These are phyloP conservation scores for Cotesia chilonis DNA, from an alignment of 1,140 invertebrate genomes.

Conservation along the genomic window DNA sequence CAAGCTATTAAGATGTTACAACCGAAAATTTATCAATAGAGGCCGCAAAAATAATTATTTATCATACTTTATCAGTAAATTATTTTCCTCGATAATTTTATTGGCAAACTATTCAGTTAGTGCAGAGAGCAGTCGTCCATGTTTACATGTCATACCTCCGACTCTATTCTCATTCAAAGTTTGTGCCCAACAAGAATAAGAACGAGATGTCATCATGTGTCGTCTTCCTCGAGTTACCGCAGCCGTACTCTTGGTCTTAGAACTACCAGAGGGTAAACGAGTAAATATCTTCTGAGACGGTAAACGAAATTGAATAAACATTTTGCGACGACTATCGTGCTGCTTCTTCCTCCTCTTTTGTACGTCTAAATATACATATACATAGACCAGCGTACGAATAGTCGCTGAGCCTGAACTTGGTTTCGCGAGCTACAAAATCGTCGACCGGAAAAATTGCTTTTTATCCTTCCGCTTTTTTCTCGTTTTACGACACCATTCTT, in stretches of 20 bases:
- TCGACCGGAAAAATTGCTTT: constrained; percentile 62
- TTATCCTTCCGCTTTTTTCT: constrained; percentile 34
- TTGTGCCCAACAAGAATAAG: constrained; percentile 16
- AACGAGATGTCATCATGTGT: constrained; percentile 1
- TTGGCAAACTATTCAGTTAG: not conserved
- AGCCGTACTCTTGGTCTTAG: too few species aligned
- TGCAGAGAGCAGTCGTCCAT: not conserved
- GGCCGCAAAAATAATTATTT: too few species aligned
- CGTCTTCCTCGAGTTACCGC: constrained; percentile 4
- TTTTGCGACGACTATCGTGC: constrained; percentile 53
- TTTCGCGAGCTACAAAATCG: constrained; percentile 42
- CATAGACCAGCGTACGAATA: constrained; percentile 61
- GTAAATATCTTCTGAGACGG: constrained; percentile 58
- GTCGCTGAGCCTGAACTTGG: constrained; percentile 56
- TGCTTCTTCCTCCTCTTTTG: not conserved
- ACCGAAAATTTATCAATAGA: too few species aligned
- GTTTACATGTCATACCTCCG: constrained; percentile 7
- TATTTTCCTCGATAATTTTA: too few species aligned
- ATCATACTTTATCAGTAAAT: too few species aligned
- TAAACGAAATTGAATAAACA: constrained; percentile 65
- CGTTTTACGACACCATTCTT: constrained; percentile 8
- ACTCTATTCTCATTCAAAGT: constrained; percentile 14
- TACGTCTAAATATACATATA: constrained; percentile 40
- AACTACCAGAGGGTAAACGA: constrained; percentile 43
- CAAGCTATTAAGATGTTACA: too few species aligned